A percentile compares a stretch with the other conserved stretches of the same genome.
Evolutionary conservation across 2,888 invertebrate species (phyloP).

Genomic region (Nowickia ferox): DNA sequence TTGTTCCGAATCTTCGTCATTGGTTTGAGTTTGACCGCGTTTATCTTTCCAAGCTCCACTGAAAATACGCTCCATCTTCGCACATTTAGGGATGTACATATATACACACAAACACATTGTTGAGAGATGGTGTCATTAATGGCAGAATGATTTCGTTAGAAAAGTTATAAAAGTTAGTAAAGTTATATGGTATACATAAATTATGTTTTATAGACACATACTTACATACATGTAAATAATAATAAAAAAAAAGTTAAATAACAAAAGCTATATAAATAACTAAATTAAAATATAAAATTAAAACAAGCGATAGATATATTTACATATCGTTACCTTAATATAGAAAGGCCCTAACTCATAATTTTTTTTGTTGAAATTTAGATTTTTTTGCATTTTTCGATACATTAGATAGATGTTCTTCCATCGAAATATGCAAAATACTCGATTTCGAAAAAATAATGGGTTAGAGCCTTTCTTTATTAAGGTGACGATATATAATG

Average conservation of each 20-base stretch:
- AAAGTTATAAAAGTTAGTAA: slow-evolving; percentile 57
- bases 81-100: slow-evolving; percentile 23
- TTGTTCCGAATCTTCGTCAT: slow-evolving; percentile 58
- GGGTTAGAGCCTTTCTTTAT: no score
- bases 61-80: slow-evolving; percentile 96
- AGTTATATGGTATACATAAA: neutral
- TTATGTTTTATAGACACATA: neutral
- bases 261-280: neutral
- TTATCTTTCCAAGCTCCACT: slow-evolving; percentile 95
- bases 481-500: no score
- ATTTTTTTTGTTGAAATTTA: no score
- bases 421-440: no score
- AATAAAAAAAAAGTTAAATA: neutral
- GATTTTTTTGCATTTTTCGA: no score
- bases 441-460: no score
- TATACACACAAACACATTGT: slow-evolving; percentile 32
- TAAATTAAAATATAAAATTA: no score
- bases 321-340: no score
- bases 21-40: slow-evolving; percentile 85
- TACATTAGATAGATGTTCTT: no score
- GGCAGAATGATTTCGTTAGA: slow-evolving; percentile 1
- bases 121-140: neutral
- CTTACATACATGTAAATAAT: neutral
- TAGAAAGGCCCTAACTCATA: no score
- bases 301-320: no score